A percentile compares a stretch with the other conserved stretches of the same genome.
phyloP scores from a whole-genome alignment of 2,888 invertebrate genomes.

The Orchesella flavescens region DNA sequence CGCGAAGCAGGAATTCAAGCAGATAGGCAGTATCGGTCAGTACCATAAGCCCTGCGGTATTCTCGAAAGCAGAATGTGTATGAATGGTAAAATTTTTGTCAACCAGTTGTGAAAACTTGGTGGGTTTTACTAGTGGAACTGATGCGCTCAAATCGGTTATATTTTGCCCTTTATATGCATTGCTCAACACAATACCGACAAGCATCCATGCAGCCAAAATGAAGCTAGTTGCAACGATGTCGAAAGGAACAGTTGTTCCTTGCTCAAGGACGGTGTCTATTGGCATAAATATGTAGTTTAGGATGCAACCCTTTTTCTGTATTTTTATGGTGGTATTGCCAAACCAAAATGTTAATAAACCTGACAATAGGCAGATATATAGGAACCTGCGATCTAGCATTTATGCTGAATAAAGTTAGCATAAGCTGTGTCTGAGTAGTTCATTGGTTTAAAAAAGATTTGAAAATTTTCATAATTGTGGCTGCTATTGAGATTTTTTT shows the following conservation, averaged over 20 bases:
- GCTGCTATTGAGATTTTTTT: too few species aligned
- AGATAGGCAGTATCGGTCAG: neutral
- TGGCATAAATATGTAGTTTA: neutral
- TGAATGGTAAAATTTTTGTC: neutral
- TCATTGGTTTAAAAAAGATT: too few species aligned
- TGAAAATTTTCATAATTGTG: too few species aligned
- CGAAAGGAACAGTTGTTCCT: neutral
- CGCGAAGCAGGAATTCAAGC: too few species aligned
- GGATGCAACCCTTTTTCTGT: neutral
- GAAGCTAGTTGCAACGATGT: neutral
- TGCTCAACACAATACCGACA: neutral
- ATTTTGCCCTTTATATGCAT: neutral
- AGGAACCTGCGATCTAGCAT: too few species aligned
- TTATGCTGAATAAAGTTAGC: too few species aligned
- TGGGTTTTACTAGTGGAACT: neutral
- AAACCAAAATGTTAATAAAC: too few species aligned
- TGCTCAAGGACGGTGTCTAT: neutral
- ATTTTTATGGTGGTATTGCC: neutral
- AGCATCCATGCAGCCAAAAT: neutral
- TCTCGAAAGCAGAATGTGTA: neutral
- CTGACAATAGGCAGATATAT: too few species aligned
- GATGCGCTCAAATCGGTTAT: neutral
- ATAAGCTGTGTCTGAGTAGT: too few species aligned
- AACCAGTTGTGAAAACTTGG: neutral
- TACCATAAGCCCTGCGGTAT: neutral